Percentiles rank a stretch among this genome's conserved stretches.
Conservation (phyloP, 2,888 invertebrate genomes). For the Philopedon plagiatum region DNA sequence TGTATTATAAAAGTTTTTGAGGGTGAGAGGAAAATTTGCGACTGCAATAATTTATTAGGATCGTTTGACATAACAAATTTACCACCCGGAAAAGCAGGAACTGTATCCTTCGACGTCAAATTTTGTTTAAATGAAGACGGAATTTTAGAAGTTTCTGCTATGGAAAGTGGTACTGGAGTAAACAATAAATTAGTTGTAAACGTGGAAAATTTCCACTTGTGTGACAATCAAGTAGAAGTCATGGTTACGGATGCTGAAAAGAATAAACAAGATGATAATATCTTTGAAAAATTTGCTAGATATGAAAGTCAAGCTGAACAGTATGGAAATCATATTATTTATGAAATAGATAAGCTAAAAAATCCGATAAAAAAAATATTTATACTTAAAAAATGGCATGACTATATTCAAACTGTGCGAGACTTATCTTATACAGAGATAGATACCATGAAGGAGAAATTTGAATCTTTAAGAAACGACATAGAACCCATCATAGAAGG, state of each 20-base stretch:
- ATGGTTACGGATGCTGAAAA: neutral
- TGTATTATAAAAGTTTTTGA: slow-evolving; percentile 49
- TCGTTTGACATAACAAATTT: slow-evolving; percentile 41
- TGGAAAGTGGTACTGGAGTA: slow-evolving; percentile 36
- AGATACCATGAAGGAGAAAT: neutral
- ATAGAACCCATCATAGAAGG: neutral
- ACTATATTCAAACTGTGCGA: neutral
- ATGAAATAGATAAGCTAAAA: neutral
- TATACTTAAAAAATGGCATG: neutral
- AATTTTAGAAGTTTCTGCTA: slow-evolving; percentile 51
- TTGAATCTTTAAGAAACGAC: neutral
- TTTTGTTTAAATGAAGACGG: slow-evolving; percentile 52
- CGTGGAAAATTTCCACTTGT: neutral
- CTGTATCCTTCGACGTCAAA: slow-evolving; percentile 30
- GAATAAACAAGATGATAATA: neutral
- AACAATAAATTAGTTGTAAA: neutral
- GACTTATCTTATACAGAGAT: neutral
- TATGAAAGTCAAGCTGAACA: neutral
- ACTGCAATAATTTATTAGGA: slow-evolving; percentile 47
- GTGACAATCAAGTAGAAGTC: neutral
- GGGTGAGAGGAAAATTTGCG: slow-evolving; percentile 49
- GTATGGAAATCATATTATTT: neutral
- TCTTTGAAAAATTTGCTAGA: neutral
- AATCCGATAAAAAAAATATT: neutral
- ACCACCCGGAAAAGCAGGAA: slow-evolving; percentile 46